Evolutionary conservation across 2,888 invertebrate species (phyloP).

Genomic region (Amitus sp.): DNA sequence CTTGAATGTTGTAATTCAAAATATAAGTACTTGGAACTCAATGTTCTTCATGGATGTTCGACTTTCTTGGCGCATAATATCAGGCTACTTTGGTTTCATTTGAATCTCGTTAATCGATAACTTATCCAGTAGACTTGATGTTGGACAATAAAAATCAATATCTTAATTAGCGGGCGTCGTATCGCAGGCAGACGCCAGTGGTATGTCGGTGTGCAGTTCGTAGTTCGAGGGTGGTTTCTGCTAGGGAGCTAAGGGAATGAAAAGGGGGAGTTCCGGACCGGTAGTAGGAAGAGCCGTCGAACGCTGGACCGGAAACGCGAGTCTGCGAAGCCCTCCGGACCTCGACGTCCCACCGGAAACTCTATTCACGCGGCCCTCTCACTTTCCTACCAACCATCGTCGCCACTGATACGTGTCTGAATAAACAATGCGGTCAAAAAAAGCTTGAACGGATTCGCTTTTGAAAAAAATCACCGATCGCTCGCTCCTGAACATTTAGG

Average conservation of each 20-base stretch:
- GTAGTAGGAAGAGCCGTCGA: slow-evolving; percentile 54
- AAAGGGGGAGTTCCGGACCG: slow-evolving; percentile 53
- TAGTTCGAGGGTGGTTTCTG: slow-evolving; percentile 33
- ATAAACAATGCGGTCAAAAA: slow-evolving; percentile 61
- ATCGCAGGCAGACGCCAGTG: slow-evolving; percentile 43
- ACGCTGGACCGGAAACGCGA: slow-evolving; percentile 66
- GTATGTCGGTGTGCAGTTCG: slow-evolving; percentile 22
- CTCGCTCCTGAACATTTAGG: slow-evolving; percentile 19
- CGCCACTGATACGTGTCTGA: slow-evolving; percentile 61
- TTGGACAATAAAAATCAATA: slow-evolving; percentile 64
- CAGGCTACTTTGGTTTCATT: not conserved
- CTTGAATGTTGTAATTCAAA: no score
- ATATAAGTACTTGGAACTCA: no score
- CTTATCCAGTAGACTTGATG: slow-evolving; percentile 52
- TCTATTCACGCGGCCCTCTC: slow-evolving; percentile 63
- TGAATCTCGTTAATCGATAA: slow-evolving; percentile 18
- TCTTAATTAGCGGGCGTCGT: slow-evolving; percentile 63
- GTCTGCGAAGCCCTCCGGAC: slow-evolving; percentile 61
- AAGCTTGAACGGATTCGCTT: slow-evolving; percentile 44
- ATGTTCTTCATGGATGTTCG: not conserved
- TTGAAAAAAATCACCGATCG: slow-evolving; percentile 39
- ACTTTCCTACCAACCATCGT: slow-evolving; percentile 51
- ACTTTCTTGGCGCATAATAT: not conserved
- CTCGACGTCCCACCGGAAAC: slow-evolving; percentile 64
- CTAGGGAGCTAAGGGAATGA: slow-evolving; percentile 38